Conservation (phyloP, 2,888 invertebrate species). For the Phrixothrix hirtus region DNA sequence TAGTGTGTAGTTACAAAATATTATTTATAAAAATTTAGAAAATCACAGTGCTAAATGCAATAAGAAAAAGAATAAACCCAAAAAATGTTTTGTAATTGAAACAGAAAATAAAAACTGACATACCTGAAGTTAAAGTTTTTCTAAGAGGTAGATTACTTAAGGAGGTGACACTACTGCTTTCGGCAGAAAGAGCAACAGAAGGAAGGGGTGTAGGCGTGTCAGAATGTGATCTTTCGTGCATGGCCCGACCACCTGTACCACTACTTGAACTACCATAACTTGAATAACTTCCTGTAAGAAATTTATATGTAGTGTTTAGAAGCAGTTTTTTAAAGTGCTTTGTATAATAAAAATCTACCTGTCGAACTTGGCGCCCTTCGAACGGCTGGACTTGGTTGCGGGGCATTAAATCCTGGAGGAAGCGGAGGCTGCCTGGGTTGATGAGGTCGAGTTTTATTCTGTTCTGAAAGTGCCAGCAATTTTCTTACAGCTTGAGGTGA, state of each 20-base stretch:
- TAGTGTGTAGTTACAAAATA: conserved; percentile 5
- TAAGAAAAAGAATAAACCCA: too few relatives aligned
- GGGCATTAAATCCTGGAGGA: conserved; percentile 60
- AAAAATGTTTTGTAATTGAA: too few relatives aligned
- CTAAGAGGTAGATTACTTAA: conserved; percentile 86
- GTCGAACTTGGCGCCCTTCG: conserved; percentile 59
- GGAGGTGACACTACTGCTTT: conserved; percentile 94
- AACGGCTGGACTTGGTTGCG: conserved; percentile 66
- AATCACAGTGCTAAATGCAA: too few relatives aligned
- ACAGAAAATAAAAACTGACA: too few relatives aligned
- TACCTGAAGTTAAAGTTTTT: conserved; percentile 77
- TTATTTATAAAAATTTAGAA: conserved; percentile 4
- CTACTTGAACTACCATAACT: conserved; percentile 60
- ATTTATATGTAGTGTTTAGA: not conserved
- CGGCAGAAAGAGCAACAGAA: conserved; percentile 87
- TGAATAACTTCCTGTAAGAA: conserved; percentile 56
- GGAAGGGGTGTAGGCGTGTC: conserved; percentile 84
- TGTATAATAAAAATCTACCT: conserved; percentile 44
- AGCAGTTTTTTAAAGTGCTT: too few relatives aligned
- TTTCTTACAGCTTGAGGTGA: conserved; percentile 97
- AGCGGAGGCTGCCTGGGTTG: conserved; percentile 73
- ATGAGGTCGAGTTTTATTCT: conserved; percentile 84
- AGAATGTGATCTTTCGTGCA: conserved; percentile 88
- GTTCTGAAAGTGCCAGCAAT: conserved; percentile 87
- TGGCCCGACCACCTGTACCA: conserved; percentile 61